Conservation (phyloP, 2,888 invertebrate species). For the Apoderus coryli region DNA sequence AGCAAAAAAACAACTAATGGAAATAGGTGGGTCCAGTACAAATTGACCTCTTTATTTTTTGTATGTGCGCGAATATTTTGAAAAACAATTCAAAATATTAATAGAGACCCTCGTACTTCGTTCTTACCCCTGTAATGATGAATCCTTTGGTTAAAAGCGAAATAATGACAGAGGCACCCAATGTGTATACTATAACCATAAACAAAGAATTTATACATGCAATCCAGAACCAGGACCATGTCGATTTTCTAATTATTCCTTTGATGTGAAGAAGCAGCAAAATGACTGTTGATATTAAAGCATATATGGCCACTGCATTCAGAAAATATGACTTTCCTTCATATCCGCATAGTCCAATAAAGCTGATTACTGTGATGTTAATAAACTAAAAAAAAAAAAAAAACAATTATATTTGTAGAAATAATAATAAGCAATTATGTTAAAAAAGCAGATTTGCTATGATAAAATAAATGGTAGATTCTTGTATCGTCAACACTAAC, state of each 20-base stretch:
- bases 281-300: conserved; percentile 13
- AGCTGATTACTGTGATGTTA: conserved; percentile 7
- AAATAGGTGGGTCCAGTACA: too few species aligned
- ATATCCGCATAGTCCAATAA: conserved; percentile 4
- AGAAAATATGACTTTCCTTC: conserved; percentile 10
- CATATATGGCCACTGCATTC: conserved; percentile 13
- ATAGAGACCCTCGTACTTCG: too few species aligned
- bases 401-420: too few species aligned
- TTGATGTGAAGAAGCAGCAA: conserved; percentile 14
- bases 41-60: too few species aligned
- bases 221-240: conserved; percentile 18
- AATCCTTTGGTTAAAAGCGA: conserved; percentile 17
- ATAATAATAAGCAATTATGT: too few species aligned
- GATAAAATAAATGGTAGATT: too few species aligned
- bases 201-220: conserved; percentile 15
- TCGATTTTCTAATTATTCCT: conserved; percentile 13
- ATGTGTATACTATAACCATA: conserved; percentile 11
- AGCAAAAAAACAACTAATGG: too few species aligned
- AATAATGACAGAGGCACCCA: conserved; percentile 14
- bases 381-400: conserved; percentile 10
- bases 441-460: too few species aligned
- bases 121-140: conserved; percentile 21
- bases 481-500: too few species aligned
- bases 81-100: too few species aligned
- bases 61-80: too few species aligned